A percentile compares a stretch with the other conserved stretches of the same genome.
Evolutionary conservation across 2,888 invertebrate genomes (phyloP).

Genomic region (Beris chalybata): DNA sequence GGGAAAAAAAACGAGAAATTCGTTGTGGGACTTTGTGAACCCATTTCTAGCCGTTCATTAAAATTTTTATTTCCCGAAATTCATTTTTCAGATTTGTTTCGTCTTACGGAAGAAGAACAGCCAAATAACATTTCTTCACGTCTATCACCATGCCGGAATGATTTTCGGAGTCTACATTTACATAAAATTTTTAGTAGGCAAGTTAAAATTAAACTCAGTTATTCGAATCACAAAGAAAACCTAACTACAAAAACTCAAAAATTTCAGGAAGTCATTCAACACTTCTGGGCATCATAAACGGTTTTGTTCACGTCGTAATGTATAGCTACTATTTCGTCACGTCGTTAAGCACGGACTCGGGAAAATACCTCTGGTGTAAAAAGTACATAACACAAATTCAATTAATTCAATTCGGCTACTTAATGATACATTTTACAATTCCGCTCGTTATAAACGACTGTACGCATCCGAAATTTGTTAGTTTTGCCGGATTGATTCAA

Average conservation of each 20-base stretch:
- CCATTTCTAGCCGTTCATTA: no score
- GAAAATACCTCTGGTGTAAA: slow-evolving; percentile 76
- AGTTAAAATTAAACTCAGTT: slow-evolving; percentile 36
- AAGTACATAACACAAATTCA: slow-evolving; percentile 79
- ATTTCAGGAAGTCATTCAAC: slow-evolving; percentile 70
- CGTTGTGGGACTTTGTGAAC: no score
- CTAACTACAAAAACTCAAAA: slow-evolving; percentile 50
- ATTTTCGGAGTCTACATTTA: slow-evolving; percentile 66
- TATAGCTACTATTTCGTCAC: slow-evolving; percentile 78
- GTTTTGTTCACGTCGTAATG: slow-evolving; percentile 80
- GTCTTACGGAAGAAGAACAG: slow-evolving; percentile 77
- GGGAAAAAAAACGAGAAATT: no score
- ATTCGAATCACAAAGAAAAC: background rate
- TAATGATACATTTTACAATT: slow-evolving; percentile 16
- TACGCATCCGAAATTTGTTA: slow-evolving; percentile 44
- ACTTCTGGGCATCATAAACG: slow-evolving; percentile 71
- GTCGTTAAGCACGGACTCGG: slow-evolving; percentile 70
- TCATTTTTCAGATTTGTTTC: slow-evolving; percentile 63
- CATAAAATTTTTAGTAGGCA: slow-evolving; percentile 62
- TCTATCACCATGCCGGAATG: slow-evolving; percentile 86
- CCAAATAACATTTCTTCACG: slow-evolving; percentile 82
- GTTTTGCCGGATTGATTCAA: slow-evolving; percentile 48
- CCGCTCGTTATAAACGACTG: slow-evolving; percentile 44
- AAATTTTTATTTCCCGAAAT: no score
- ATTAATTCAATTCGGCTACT: slow-evolving; percentile 58